Evolutionary conservation across 1,140 invertebrate species (phyloP).

Genomic region (Varroa destructor): DNA sequence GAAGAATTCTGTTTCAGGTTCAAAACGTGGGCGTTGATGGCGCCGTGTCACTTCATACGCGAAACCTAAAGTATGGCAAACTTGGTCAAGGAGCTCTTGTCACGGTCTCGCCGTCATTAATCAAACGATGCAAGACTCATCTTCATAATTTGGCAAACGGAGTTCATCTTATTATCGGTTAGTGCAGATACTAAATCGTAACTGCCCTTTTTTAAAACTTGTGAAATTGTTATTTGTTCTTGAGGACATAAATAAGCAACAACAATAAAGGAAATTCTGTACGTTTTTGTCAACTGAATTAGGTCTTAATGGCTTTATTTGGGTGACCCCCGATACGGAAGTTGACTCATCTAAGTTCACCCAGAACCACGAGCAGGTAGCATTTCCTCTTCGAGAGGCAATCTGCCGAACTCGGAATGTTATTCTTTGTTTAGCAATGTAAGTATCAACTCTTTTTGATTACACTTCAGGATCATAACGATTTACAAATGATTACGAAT

Average conservation of each 20-base stretch:
- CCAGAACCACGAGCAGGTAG: conserved; percentile 58
- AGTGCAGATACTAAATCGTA: conserved; percentile 37
- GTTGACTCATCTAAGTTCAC: conserved; percentile 62
- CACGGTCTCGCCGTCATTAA: conserved; percentile 77
- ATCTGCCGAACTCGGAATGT: conserved; percentile 79
- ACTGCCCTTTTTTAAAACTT: no score
- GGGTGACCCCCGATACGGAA: conserved; percentile 68
- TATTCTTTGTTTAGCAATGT: conserved; percentile 62
- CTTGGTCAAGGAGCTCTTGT: conserved; percentile 73
- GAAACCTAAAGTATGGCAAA: conserved; percentile 94
- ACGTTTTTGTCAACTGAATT: conserved; percentile 29
- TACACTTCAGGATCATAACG: no score
- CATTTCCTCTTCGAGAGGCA: conserved; percentile 56
- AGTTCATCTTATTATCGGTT: conserved; percentile 78
- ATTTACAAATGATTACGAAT: no score
- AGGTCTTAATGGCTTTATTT: conserved; percentile 73
- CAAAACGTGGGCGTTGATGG: conserved; percentile 83
- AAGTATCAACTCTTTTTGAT: not conserved
- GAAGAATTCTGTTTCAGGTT: conserved; percentile 57
- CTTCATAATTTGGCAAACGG: conserved; percentile 86
- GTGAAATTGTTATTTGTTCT: no score
- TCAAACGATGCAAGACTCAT: conserved; percentile 86
- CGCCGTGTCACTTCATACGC: conserved; percentile 77
- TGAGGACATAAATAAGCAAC: no score
- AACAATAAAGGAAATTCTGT: no score